These are phyloP conservation scores for Nematostella vectensis DNA, from an alignment of 92 coral and sea anemone species.

Conservation along the genomic window DNA sequence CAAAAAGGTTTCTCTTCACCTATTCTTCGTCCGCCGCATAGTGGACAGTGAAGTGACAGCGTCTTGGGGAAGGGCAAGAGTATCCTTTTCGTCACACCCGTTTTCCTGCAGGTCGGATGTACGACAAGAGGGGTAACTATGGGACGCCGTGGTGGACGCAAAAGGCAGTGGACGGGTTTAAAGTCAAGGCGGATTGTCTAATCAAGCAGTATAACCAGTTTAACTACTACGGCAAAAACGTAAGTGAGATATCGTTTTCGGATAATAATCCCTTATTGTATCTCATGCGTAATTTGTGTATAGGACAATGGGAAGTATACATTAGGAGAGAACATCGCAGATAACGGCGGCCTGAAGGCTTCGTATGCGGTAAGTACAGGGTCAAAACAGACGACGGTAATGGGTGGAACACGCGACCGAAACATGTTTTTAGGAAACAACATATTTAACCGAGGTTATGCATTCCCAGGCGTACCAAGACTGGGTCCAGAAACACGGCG, in stretches of 20 bases:
- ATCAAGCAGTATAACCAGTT: constrained; percentile 51
- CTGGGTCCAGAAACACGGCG: constrained; percentile 58
- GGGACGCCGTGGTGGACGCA: constrained; percentile 83
- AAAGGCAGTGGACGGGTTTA: constrained; percentile 46
- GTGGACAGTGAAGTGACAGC: too few relatives aligned
- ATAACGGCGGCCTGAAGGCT: constrained; percentile 80
- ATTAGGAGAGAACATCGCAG: constrained; percentile 83
- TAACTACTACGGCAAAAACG: constrained; percentile 60
- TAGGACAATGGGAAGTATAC: constrained; percentile 78
- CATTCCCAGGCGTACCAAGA: constrained; percentile 80
- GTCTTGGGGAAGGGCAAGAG: too few relatives aligned
- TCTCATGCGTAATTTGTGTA: background rate
- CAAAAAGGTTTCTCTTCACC: too few relatives aligned
- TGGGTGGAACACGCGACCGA: background rate
- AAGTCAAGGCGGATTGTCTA: constrained; percentile 54
- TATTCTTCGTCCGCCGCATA: too few relatives aligned
- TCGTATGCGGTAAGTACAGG: constrained; percentile 58
- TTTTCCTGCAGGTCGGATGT: constrained; percentile 57
- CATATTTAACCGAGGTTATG: too few relatives aligned
- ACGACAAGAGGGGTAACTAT: constrained; percentile 68
- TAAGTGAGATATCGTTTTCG: constrained; percentile 13
- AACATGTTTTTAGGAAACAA: too few relatives aligned
- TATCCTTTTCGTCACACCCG: too few relatives aligned
- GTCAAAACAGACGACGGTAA: background rate
- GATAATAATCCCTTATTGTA: background rate